Conservation (phyloP, 2,797 vertebrate genomes). For the Cyprinodon diabolis region DNA sequence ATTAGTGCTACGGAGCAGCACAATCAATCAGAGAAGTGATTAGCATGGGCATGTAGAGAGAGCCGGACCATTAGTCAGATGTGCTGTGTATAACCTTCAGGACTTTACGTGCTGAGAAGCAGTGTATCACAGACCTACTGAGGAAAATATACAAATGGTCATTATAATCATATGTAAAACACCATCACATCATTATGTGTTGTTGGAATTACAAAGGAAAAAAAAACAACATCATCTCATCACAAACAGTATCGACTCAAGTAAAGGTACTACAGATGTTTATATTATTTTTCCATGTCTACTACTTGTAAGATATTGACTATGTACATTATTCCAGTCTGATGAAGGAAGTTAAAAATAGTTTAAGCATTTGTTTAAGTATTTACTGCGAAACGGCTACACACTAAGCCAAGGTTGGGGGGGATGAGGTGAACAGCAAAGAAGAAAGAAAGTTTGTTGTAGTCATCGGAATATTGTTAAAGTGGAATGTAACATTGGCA, state of each 20-base stretch:
- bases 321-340: not conserved
- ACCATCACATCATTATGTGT: not conserved
- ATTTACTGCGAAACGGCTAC: not conserved
- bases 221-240: not conserved
- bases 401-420: slow-evolving; percentile 51
- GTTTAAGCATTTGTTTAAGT: slow-evolving; percentile 10
- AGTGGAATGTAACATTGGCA: not conserved
- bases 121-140: not conserved
- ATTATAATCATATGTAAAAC: slow-evolving; percentile 17
- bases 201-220: slow-evolving; percentile 1
- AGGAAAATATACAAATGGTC: slow-evolving; percentile 27
- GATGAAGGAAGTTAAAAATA: slow-evolving; percentile 5
- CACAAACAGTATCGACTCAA: not conserved
- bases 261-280: slow-evolving; percentile 5
- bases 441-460: slow-evolving; percentile 21
- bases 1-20: slow-evolving; percentile 70
- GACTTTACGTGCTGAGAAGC: slow-evolving; percentile 25
- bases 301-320: slow-evolving; percentile 1
- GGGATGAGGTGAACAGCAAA: slow-evolving; percentile 50
- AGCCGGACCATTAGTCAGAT: slow-evolving; percentile 73
- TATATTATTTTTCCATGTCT: not conserved
- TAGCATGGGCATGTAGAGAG: slow-evolving; percentile 74
- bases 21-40: slow-evolving; percentile 79
- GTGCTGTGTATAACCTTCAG: slow-evolving; percentile 65
- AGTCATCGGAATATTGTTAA: slow-evolving; percentile 11